These are phyloP conservation scores for Yponomeuta sedellus DNA, from an alignment of 2,888 invertebrate genomes.

Conservation along the genomic window DNA sequence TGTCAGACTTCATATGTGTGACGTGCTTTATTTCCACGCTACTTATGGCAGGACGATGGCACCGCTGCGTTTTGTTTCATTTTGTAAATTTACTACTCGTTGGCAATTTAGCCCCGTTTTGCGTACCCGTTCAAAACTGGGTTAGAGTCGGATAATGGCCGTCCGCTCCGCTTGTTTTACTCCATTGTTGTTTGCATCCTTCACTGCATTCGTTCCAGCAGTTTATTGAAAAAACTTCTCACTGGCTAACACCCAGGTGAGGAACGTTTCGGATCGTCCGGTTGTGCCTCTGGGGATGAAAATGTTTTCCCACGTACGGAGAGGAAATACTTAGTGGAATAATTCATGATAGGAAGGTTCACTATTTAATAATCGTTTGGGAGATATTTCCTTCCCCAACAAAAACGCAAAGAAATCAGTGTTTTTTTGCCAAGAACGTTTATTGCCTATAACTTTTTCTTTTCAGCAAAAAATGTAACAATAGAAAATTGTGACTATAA, in stretches of 20 bases:
- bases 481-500: neutral
- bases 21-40: constrained; percentile 1
- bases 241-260: constrained; percentile 18
- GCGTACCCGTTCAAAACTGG: constrained; percentile 46
- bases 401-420: neutral
- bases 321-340: no score
- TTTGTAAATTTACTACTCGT: constrained; percentile 40
- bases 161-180: constrained; percentile 46
- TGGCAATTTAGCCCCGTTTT: constrained; percentile 43
- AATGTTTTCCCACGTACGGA: neutral
- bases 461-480: neutral
- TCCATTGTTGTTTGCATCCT: constrained; percentile 49
- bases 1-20: no score
- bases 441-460: neutral
- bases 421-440: neutral
- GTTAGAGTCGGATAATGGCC: constrained; percentile 55
- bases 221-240: constrained; percentile 22
- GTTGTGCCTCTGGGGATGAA: constrained; percentile 1
- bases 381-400: neutral
- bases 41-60: neutral
- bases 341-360: no score
- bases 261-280: constrained; percentile 20
- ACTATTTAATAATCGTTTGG: no score
- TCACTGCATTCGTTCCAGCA: constrained; percentile 26
- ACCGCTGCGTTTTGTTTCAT: constrained; percentile 28